Percentiles rank a stretch among this genome's conserved stretches.
These are phyloP conservation scores for Tragulus kanchil DNA, from an alignment of 2,113 vertebrate species.

Conservation along the genomic window DNA sequence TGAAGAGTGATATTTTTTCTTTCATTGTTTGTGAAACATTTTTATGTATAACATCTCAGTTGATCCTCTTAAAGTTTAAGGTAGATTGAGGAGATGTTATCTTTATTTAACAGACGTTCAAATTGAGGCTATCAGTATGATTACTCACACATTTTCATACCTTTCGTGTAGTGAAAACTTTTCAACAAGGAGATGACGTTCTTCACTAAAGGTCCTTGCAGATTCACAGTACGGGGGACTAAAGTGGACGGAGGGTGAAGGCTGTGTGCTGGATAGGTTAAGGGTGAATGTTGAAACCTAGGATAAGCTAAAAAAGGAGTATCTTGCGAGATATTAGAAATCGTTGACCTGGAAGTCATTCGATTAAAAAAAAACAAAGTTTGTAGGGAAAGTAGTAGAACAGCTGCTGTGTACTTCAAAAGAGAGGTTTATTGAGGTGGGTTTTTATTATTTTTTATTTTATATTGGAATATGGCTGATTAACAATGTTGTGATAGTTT, in stretches of 20 bases:
- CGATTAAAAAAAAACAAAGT: no score
- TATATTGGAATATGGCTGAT: no score
- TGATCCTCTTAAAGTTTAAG: conserved; percentile 28
- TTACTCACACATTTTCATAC: conserved; percentile 1
- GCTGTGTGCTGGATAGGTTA: neutral
- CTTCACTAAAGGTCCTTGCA: neutral
- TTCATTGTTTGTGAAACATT: conserved; percentile 9
- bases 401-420: no score
- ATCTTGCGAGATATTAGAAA: no score
- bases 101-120: conserved; percentile 8
- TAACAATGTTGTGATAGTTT: no score
- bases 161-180: neutral
- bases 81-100: neutral
- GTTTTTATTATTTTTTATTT: no score
- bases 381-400: no score
- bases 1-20: neutral
- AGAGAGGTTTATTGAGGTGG: no score
- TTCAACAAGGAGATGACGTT: neutral
- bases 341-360: no score
- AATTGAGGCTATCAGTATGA: neutral
- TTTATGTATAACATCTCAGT: conserved; percentile 11
- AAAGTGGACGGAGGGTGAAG: neutral
- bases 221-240: neutral
- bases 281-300: no score
- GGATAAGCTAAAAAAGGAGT: no score